A percentile compares a stretch with the other conserved stretches of the same genome.
phyloP scores from a whole-genome alignment of 2,797 vertebrate genomes.

The Pseudochirops cupreus region DNA sequence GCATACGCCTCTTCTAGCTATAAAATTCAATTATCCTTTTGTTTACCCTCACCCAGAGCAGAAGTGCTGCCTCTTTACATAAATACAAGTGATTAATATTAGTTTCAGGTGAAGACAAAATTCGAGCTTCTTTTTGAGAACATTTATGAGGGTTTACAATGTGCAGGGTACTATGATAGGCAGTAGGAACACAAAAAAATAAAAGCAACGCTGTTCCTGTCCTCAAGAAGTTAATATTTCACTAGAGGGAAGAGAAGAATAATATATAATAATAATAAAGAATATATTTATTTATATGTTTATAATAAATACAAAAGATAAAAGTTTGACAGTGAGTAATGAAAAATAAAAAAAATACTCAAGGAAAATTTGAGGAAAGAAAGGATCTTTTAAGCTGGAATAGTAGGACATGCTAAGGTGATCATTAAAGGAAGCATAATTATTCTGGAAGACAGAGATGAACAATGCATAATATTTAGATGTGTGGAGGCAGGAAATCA shows the following conservation, averaged over 20 bases:
- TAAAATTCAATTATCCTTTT: background rate
- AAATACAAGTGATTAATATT: background rate
- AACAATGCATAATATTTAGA: background rate
- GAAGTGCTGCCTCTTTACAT: background rate
- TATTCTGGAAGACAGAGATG: background rate
- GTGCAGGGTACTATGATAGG: background rate
- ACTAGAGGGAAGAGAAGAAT: background rate
- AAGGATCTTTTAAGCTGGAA: background rate
- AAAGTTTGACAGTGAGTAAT: background rate
- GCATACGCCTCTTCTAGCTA: background rate
- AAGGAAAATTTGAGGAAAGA: background rate
- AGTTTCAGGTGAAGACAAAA: background rate
- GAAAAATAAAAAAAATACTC: background rate
- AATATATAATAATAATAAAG: too few relatives aligned
- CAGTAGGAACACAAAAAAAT: background rate
- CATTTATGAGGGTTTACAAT: background rate
- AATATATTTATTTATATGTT: too few relatives aligned
- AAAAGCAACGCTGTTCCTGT: background rate
- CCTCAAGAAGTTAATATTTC: background rate
- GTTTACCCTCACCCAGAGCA: background rate
- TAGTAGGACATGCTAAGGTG: background rate
- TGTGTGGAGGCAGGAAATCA: background rate
- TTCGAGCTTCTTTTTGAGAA: background rate
- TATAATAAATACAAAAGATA: background rate
- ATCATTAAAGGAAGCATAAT: background rate